Evolutionary conservation across 2,797 vertebrate species (phyloP).

Genomic region (Cheracebus regulus): DNA sequence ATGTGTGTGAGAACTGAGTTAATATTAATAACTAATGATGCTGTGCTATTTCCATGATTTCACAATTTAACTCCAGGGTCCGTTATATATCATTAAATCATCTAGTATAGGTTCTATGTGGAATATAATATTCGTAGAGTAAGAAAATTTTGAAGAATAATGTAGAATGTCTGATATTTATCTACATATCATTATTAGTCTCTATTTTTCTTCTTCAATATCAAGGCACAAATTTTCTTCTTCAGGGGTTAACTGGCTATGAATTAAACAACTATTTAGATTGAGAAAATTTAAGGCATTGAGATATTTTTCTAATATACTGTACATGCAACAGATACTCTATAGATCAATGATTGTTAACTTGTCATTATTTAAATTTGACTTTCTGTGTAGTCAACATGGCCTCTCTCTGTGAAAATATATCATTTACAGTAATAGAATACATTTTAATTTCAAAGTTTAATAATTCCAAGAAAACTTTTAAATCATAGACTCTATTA

Average conservation of each 20-base stretch:
- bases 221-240: background rate
- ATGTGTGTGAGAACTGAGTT: background rate
- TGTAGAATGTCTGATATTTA: background rate
- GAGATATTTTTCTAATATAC: background rate
- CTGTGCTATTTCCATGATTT: background rate
- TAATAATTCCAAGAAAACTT: background rate
- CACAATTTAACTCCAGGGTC: conserved; percentile 44
- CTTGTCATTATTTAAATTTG: background rate
- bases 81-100: background rate
- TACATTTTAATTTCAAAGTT: background rate
- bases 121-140: background rate
- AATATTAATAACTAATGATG: conserved; percentile 33
- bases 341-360: background rate
- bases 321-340: background rate
- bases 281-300: background rate
- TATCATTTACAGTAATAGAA: background rate
- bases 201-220: background rate
- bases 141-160: background rate
- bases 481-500: background rate
- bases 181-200: conserved; percentile 3
- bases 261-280: background rate
- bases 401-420: background rate
- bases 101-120: background rate
- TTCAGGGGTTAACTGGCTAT: background rate
- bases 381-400: background rate